Conservation (phyloP, 2,113 vertebrate species). For the Picathartes gymnocephalus region DNA sequence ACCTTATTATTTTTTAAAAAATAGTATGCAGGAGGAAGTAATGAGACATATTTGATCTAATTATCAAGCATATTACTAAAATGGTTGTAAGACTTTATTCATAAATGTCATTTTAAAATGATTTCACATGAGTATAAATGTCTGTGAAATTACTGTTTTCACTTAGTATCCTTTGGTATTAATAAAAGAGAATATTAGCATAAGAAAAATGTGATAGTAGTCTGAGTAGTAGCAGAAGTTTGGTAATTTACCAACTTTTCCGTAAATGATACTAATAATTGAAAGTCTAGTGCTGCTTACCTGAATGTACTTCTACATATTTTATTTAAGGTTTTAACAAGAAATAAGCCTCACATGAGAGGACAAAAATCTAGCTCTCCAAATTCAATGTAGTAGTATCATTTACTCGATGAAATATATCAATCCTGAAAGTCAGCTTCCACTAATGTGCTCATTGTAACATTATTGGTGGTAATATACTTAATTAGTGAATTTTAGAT, state of each 20-base stretch:
- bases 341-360: slow-evolving; percentile 40
- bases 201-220: slow-evolving; percentile 42
- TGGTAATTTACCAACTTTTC: slow-evolving; percentile 35
- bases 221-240: slow-evolving; percentile 53
- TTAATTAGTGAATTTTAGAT: slow-evolving; percentile 67
- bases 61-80: slow-evolving; percentile 64
- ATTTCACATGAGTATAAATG: slow-evolving; percentile 62
- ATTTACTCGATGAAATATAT: slow-evolving; percentile 68
- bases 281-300: slow-evolving; percentile 54
- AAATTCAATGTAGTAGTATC: not conserved
- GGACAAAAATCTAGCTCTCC: slow-evolving; percentile 7
- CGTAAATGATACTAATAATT: slow-evolving; percentile 35
- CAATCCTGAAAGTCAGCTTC: slow-evolving; percentile 66
- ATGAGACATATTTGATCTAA: slow-evolving; percentile 28
- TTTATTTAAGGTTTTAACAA: slow-evolving; percentile 66
- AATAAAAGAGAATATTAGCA: slow-evolving; percentile 63
- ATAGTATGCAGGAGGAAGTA: slow-evolving; percentile 13
- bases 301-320: slow-evolving; percentile 63
- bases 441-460: slow-evolving; percentile 63
- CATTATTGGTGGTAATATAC: slow-evolving; percentile 63
- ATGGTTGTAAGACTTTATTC: slow-evolving; percentile 58
- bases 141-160: slow-evolving; percentile 50
- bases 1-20: not conserved
- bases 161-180: slow-evolving; percentile 18
- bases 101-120: slow-evolving; percentile 63